phyloP scores from a whole-genome alignment of 2,113 vertebrate genomes.

The Polypterus senegalus region DNA sequence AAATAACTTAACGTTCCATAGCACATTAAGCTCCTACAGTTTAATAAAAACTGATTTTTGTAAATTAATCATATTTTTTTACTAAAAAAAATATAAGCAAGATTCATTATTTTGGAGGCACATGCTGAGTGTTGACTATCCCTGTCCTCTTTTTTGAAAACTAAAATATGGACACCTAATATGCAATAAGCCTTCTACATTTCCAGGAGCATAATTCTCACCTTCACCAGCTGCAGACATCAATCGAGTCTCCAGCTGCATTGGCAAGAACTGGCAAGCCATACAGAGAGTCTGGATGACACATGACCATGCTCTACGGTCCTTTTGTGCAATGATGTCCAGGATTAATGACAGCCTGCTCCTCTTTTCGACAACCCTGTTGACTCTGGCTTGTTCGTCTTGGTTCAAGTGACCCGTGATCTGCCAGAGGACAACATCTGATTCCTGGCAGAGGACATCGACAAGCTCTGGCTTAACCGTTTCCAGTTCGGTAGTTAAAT shows the following conservation, averaged over 20 bases:
- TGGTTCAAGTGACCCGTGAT: constrained; percentile 29
- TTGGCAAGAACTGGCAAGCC: constrained; percentile 48
- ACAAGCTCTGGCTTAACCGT: constrained; percentile 36
- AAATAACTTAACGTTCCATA: no score
- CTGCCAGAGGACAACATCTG: constrained; percentile 18
- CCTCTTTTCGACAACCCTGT: fast-evolving
- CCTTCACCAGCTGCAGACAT: constrained; percentile 44
- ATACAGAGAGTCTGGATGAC: constrained; percentile 57
- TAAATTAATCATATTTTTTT: no score
- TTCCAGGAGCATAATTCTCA: constrained; percentile 20
- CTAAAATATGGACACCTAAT: no score
- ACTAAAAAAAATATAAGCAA: no score
- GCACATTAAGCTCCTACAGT: no score
- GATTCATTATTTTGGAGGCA: no score
- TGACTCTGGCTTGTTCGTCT: not conserved
- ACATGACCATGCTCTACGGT: constrained; percentile 28
- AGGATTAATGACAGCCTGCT: constrained; percentile 31
- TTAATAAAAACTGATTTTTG: no score
- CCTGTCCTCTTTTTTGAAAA: no score
- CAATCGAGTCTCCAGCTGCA: constrained; percentile 56
- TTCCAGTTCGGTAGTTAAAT: constrained; percentile 23
- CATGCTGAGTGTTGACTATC: no score
- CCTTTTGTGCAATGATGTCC: constrained; percentile 28
- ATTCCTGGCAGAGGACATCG: constrained; percentile 32
- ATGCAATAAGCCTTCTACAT: no score